phyloP scores from a whole-genome alignment of 2,888 invertebrate genomes.

The Horisme vitalbata region DNA sequence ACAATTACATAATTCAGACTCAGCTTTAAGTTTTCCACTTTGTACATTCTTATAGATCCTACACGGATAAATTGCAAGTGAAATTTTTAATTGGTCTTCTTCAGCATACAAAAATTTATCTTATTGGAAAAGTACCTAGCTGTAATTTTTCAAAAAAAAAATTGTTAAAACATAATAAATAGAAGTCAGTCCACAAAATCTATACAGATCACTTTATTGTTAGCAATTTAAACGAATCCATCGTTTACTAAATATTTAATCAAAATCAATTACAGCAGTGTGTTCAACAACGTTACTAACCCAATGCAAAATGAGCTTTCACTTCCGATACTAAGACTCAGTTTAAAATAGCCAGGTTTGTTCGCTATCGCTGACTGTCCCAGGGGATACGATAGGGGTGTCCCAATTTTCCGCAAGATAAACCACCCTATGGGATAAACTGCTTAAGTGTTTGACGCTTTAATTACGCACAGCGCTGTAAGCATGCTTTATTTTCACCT shows the following conservation, averaged over 20 bases:
- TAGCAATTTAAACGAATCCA: background rate
- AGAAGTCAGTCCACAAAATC: no score
- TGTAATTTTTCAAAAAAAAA: no score
- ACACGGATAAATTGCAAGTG: no score
- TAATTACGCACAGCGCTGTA: constrained; percentile 39
- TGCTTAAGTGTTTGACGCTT: constrained; percentile 51
- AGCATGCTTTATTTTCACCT: constrained; percentile 9
- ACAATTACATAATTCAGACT: no score
- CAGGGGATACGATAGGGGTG: constrained; percentile 34
- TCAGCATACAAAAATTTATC: no score
- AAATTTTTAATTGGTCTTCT: no score
- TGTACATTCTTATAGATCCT: no score
- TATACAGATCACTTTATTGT: no score
- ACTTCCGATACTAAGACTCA: constrained; percentile 7
- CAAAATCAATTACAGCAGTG: constrained; percentile 23
- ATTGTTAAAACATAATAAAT: no score
- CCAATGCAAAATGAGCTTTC: constrained; percentile 20
- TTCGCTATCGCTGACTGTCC: constrained; percentile 38
- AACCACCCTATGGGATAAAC: constrained; percentile 45
- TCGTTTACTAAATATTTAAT: constrained; percentile 5
- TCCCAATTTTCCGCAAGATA: constrained; percentile 53
- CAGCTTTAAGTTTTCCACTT: no score
- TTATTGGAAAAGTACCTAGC: no score
- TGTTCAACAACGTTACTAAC: constrained; percentile 7
- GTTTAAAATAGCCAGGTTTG: constrained; percentile 14